phyloP scores from a whole-genome alignment of 2,113 vertebrate genomes.

The Poecilia latipinna region DNA sequence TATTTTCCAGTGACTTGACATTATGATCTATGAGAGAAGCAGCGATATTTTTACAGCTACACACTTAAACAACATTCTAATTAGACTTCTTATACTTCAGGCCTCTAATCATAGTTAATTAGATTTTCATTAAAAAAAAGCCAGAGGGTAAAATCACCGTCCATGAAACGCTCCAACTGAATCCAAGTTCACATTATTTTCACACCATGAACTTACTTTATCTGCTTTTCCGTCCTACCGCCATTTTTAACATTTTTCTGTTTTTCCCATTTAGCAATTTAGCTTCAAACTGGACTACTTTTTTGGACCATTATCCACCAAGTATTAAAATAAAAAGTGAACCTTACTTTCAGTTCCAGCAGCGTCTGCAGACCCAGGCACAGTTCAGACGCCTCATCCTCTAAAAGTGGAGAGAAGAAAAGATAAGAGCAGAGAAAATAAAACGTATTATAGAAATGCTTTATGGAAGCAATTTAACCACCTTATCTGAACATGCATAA shows the following conservation, averaged over 20 bases:
- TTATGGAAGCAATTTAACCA: constrained; percentile 11
- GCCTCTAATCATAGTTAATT: constrained; percentile 4
- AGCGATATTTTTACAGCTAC: not conserved
- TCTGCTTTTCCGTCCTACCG: not conserved
- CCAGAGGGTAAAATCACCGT: constrained; percentile 9
- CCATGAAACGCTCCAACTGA: constrained; percentile 17
- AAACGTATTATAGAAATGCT: not conserved
- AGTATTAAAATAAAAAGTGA: constrained; percentile 36
- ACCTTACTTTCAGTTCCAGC: constrained; percentile 89
- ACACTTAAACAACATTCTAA: constrained; percentile 5
- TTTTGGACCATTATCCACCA: not conserved
- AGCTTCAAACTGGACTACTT: not conserved
- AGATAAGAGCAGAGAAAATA: constrained; percentile 16
- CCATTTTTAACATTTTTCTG: not conserved
- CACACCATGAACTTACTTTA: not conserved
- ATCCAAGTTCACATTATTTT: constrained; percentile 26
- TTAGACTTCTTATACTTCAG: not conserved
- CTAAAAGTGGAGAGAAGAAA: constrained; percentile 69
- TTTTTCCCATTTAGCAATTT: not conserved
- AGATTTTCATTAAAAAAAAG: not conserved
- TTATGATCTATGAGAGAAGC: constrained; percentile 5
- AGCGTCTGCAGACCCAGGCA: constrained; percentile 91
- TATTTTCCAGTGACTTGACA: not conserved
- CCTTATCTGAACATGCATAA: constrained; percentile 9
- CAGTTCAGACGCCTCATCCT: constrained; percentile 86